Base-by-base conservation (phyloP, 92 coral and sea anemone species). In the Muricea muricata region DNA sequence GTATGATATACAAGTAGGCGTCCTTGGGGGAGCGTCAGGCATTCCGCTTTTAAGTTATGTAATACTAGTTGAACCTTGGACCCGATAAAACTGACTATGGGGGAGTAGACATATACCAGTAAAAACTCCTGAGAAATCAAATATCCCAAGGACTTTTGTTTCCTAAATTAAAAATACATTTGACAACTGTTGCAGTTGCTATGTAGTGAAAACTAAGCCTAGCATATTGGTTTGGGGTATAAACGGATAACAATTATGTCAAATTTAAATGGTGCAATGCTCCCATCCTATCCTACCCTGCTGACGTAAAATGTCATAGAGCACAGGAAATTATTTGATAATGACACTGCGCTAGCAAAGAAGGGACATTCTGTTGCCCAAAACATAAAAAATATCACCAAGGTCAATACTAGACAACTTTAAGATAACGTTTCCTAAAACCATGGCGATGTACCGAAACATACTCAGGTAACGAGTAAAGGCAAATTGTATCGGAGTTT, bases 391-490 rank as follows among this genome's bases (percentile, higher is more conserved):
- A 6, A 8, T 33, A 42, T 42, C 11, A 23, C 70, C 10, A 63
- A 63, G 30, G 24, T 4, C 48, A 65, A 37, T 70, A 70, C 33
- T 21, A 8, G 48, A 23, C 31, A 14, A 10, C 21, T 42, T 24
- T 40, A 70, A n/a, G n/a, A n/a, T n/a, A n/a, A 37, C 48, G 1
- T 11, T 4, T 42, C 21, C 15, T 58, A 23, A 25, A 31, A 57
- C 70, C 20, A 78, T 78, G 83, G 83, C 70, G 21, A 54, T 78
- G 48, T 78, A 78, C 55, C 56, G 83, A 55, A 32, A 25, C 58
- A 39, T 78, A 29, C 34, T 78, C 34, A 61, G 83, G 83, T 78
- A 78, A 56, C 46, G 23, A 29, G 7, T 3, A 2, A 24, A 6
- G 0, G n/a, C 12, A 21, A 28, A 50, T 20, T 37, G 14, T 42